phyloP scores from a whole-genome alignment of 2,797 vertebrate species.

The Sebastes vulpes region DNA sequence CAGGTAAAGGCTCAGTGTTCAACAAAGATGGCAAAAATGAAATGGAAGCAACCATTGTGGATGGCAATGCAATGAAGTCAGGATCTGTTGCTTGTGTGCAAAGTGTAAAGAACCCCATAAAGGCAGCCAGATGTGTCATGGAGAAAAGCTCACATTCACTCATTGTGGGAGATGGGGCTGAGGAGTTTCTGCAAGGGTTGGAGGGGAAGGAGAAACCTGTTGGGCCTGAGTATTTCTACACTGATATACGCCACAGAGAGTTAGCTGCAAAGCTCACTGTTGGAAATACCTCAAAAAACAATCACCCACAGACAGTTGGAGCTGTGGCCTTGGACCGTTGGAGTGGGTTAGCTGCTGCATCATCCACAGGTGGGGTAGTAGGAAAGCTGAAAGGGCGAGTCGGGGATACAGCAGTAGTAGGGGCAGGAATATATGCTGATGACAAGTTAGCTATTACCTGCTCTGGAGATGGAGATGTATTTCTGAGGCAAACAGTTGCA shows the following conservation, averaged over 20 bases:
- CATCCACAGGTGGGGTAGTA: constrained; percentile 86
- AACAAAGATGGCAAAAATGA: constrained; percentile 85
- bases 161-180: constrained; percentile 79
- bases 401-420: constrained; percentile 87
- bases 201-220: constrained; percentile 65
- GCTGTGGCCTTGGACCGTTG: constrained; percentile 83
- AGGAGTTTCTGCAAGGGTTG: constrained; percentile 79
- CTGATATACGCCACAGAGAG: constrained; percentile 80
- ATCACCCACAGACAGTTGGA: constrained; percentile 88
- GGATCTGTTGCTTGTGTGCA: constrained; percentile 86
- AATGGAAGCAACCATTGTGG: constrained; percentile 86
- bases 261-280: constrained; percentile 61
- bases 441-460: constrained; percentile 84
- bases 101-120: constrained; percentile 78
- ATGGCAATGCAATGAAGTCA: constrained; percentile 76
- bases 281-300: constrained; percentile 69
- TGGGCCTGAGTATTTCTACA: constrained; percentile 84
- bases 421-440: constrained; percentile 87
- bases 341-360: constrained; percentile 81
- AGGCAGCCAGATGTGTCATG: constrained; percentile 79
- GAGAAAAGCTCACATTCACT: constrained; percentile 81
- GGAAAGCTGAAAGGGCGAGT: constrained; percentile 87
- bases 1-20: constrained; percentile 87
- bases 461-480: constrained; percentile 87
- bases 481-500: constrained; percentile 83